phyloP scores from a whole-genome alignment of 2,797 vertebrate species.

The Megaceryle alcyon region DNA sequence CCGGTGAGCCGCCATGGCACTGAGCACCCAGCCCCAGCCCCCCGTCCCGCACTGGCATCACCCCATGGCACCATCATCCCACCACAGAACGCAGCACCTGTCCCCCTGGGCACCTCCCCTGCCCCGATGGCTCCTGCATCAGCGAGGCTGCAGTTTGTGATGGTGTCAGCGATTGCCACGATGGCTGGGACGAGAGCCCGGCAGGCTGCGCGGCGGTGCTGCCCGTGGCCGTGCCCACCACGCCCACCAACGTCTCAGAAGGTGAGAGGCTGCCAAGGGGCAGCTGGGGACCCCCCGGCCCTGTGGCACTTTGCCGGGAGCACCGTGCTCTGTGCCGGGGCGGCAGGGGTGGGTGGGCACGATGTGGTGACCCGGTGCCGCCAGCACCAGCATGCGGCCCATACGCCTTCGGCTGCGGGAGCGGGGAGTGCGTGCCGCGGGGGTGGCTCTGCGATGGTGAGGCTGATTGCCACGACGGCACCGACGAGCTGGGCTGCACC shows the following conservation, averaged over 20 bases:
- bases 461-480: slow-evolving; percentile 86
- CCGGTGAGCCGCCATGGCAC: slow-evolving; percentile 73
- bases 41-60: too few relatives aligned
- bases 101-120: slow-evolving; percentile 77
- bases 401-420: slow-evolving; percentile 82
- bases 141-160: slow-evolving; percentile 76
- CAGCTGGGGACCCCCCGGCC: neutral
- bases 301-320: too few relatives aligned
- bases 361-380: too few relatives aligned
- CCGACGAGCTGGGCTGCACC: slow-evolving; percentile 84
- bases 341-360: too few relatives aligned
- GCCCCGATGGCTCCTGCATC: slow-evolving; percentile 81
- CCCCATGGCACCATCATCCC: too few relatives aligned
- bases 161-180: slow-evolving; percentile 79
- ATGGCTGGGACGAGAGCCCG: slow-evolving; percentile 81
- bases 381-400: slow-evolving; percentile 74
- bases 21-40: too few relatives aligned
- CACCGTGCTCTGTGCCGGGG: too few relatives aligned
- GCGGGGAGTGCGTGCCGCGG: slow-evolving; percentile 83
- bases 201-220: slow-evolving; percentile 56
- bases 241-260: neutral
- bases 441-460: slow-evolving; percentile 89
- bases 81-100: slow-evolving; percentile 77
- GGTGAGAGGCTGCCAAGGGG: slow-evolving; percentile 6
- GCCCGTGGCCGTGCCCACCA: neutral